A percentile compares a stretch with the other conserved stretches of the same genome.
Conservation (phyloP, 2,888 invertebrate genomes). For the Drosophila mercatorum region DNA sequence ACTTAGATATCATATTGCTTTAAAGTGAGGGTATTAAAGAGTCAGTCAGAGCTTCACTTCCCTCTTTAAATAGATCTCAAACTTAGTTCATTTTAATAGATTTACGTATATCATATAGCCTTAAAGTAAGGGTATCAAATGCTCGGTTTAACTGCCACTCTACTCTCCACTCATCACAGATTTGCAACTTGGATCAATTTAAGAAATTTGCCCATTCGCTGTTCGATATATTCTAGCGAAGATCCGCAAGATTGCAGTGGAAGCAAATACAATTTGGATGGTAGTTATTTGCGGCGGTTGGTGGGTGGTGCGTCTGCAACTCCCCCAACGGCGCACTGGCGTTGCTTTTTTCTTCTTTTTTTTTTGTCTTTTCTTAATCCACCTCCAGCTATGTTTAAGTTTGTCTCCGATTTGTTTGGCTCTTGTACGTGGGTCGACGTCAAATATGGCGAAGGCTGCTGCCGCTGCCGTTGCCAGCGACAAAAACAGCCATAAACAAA, state of each 20-base stretch:
- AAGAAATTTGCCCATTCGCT: not conserved
- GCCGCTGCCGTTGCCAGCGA: constrained; percentile 27
- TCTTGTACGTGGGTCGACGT: constrained; percentile 69
- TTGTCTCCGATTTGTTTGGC: constrained; percentile 77
- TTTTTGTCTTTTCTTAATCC: constrained; percentile 8
- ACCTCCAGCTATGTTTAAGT: constrained; percentile 61
- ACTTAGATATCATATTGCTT: not conserved
- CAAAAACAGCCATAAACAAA: constrained; percentile 63
- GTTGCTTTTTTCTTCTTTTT: constrained; percentile 4
- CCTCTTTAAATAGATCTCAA: no score
- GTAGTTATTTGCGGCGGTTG: constrained; percentile 11
- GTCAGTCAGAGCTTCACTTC: no score
- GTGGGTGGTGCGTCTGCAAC: constrained; percentile 43
- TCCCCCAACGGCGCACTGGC: constrained; percentile 6
- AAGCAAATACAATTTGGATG: constrained; percentile 22
- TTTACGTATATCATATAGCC: no score
- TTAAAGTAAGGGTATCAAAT: no score
- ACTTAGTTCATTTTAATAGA: no score
- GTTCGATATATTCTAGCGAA: constrained; percentile 5
- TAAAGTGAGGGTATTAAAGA: not conserved
- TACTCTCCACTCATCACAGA: not conserved
- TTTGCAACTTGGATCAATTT: not conserved
- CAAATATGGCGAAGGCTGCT: constrained; percentile 46
- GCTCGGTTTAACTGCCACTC: not conserved
- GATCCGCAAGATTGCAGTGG: constrained; percentile 6